phyloP scores from a whole-genome alignment of 1,140 invertebrate genomes.

The Spodoptera frugiperda region DNA sequence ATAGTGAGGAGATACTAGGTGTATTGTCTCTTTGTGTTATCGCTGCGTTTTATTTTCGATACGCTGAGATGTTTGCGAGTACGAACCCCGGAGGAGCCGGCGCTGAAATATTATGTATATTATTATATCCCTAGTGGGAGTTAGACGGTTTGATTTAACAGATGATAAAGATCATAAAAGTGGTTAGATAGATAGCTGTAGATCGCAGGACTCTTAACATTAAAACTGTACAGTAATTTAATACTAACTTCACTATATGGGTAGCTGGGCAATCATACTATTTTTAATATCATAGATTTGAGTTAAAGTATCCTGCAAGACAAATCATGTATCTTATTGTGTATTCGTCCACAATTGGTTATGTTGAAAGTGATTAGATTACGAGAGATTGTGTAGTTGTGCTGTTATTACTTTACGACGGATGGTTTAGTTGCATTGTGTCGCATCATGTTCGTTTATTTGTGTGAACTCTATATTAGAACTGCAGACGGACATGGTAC shows the following conservation, averaged over 20 bases:
- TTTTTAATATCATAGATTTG: constrained; percentile 79
- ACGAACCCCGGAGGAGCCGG: constrained; percentile 20
- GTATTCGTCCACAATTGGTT: constrained; percentile 64
- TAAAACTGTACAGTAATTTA: constrained; percentile 82
- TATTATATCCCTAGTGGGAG: constrained; percentile 54
- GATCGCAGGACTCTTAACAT: constrained; percentile 72
- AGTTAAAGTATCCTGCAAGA: constrained; percentile 68
- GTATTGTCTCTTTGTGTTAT: constrained; percentile 47
- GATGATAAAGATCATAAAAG: constrained; percentile 54
- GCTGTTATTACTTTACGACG: constrained; percentile 54
- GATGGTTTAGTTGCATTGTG: constrained; percentile 57
- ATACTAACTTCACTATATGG: constrained; percentile 84
- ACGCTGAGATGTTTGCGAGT: constrained; percentile 39
- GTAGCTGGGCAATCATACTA: constrained; percentile 84
- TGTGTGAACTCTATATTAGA: constrained; percentile 66
- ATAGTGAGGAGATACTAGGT: constrained; percentile 47
- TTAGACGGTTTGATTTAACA: constrained; percentile 59
- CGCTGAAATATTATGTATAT: constrained; percentile 48
- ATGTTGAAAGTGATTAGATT: constrained; percentile 43
- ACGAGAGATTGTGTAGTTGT: constrained; percentile 66
- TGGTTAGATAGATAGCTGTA: constrained; percentile 74
- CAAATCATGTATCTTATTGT: constrained; percentile 64
- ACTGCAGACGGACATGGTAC: constrained; percentile 54
- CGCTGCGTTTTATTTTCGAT: constrained; percentile 50
- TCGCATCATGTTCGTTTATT: constrained; percentile 59